Percentiles rank a stretch among this genome's conserved stretches.
phyloP scores from a whole-genome alignment of 2,888 invertebrate species.

The Stegana nigrithorax region DNA sequence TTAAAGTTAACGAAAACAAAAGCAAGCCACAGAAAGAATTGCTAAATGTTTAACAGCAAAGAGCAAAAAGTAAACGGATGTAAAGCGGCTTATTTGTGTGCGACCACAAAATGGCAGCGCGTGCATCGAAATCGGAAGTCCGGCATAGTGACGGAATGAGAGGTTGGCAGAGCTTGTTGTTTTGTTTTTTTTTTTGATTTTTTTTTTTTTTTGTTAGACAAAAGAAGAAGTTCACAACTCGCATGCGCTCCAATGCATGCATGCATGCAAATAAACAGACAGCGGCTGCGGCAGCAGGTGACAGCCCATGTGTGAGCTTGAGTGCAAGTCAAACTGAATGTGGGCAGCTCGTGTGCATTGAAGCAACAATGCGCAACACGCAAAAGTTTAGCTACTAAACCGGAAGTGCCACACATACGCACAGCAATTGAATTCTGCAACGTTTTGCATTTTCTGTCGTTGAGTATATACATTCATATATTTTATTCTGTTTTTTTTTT shows the following conservation, averaged over 20 bases:
- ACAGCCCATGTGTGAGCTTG: not conserved
- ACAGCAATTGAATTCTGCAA: slow-evolving; percentile 30
- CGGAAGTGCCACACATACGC: slow-evolving; percentile 1
- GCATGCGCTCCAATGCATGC: no score
- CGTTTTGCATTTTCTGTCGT: slow-evolving; percentile 27
- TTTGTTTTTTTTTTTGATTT: no score
- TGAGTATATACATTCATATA: no score
- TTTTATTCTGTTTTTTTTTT: slow-evolving; percentile 25
- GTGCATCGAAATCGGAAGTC: not conserved
- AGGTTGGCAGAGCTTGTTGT: no score
- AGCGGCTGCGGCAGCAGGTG: not conserved
- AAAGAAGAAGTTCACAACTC: no score
- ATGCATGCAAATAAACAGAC: not conserved
- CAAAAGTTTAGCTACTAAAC: not conserved
- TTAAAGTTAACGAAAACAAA: no score
- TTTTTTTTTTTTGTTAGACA: no score
- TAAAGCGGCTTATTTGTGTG: slow-evolving; percentile 54
- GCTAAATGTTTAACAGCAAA: slow-evolving; percentile 3
- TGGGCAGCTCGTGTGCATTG: slow-evolving; percentile 1
- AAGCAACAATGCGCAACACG: slow-evolving; percentile 6
- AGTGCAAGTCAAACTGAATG: slow-evolving; percentile 2
- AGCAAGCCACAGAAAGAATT: no score
- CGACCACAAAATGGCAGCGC: slow-evolving; percentile 36
- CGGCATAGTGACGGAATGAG: not conserved
- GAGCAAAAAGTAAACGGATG: slow-evolving; percentile 33